A percentile compares a stretch with the other conserved stretches of the same genome.
Conservation (phyloP, 1,140 invertebrate genomes). For the Aporrectodea caliginosa region DNA sequence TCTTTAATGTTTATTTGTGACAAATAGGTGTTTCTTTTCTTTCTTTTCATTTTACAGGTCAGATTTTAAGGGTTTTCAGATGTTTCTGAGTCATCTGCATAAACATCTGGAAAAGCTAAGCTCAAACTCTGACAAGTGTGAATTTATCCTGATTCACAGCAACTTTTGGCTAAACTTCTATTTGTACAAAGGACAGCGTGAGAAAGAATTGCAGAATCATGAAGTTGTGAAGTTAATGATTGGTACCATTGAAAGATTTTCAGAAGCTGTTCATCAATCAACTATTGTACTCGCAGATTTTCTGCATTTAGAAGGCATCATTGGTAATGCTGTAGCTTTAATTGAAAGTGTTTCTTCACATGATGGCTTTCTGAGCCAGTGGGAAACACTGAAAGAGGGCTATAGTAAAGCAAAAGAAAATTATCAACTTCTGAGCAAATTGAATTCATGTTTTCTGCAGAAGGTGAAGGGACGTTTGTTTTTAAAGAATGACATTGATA, state of each 20-base stretch:
- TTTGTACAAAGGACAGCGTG: neutral
- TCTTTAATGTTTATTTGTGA: neutral
- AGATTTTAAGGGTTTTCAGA: neutral
- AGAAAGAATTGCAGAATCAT: neutral
- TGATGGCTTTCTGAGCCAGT: neutral
- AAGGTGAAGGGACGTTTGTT: neutral
- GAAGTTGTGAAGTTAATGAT: neutral
- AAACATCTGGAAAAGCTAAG: neutral
- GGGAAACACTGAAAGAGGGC: neutral
- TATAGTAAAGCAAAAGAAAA: neutral
- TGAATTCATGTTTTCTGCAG: neutral
- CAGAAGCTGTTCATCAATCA: neutral
- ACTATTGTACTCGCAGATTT: neutral
- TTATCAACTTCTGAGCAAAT: neutral
- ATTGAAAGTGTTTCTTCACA: neutral
- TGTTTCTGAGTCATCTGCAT: neutral
- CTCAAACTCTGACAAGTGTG: neutral
- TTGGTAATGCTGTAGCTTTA: neutral
- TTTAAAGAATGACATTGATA: neutral
- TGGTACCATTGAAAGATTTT: neutral
- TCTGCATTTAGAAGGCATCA: neutral
- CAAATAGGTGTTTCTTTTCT: neutral
- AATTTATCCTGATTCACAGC: neutral
- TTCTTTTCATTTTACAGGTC: neutral
- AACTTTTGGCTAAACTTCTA: neutral